phyloP scores from a whole-genome alignment of 2,797 vertebrate species.

The Potorous gilbertii region DNA sequence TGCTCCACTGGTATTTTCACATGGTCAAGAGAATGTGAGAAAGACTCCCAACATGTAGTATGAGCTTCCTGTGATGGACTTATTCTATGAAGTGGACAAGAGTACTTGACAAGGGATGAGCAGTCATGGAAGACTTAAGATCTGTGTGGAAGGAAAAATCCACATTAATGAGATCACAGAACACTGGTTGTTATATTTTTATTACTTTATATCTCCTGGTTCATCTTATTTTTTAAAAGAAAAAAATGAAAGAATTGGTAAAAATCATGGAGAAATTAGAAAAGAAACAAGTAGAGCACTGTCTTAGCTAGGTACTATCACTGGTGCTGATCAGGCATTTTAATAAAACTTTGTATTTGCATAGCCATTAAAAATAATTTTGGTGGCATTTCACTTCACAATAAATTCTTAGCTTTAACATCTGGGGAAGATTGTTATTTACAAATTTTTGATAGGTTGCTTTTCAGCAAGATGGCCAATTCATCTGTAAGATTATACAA shows the following conservation, averaged over 20 bases:
- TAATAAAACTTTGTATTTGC: slow-evolving; percentile 42
- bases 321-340: not conserved
- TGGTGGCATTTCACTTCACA: slow-evolving; percentile 18
- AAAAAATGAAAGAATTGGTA: slow-evolving; percentile 7
- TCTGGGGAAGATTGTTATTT: slow-evolving; percentile 14
- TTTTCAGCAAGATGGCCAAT: slow-evolving; percentile 63
- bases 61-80: not conserved
- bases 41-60: not conserved
- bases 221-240: not conserved
- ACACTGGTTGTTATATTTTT: not conserved
- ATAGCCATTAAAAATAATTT: slow-evolving; percentile 13
- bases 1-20: not conserved
- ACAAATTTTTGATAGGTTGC: slow-evolving; percentile 48
- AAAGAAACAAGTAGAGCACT: not conserved
- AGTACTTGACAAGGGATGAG: not conserved
- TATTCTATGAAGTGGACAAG: not conserved
- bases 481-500: slow-evolving; percentile 43
- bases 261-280: not conserved
- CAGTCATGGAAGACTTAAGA: not conserved
- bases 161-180: not conserved
- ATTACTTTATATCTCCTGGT: not conserved
- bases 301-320: not conserved
- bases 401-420: slow-evolving; percentile 46
- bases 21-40: not conserved
- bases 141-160: not conserved